Percentiles rank a stretch among this genome's conserved stretches.
Conservation (phyloP, 2,113 vertebrate species). For the Salvelinus fontinalis region DNA sequence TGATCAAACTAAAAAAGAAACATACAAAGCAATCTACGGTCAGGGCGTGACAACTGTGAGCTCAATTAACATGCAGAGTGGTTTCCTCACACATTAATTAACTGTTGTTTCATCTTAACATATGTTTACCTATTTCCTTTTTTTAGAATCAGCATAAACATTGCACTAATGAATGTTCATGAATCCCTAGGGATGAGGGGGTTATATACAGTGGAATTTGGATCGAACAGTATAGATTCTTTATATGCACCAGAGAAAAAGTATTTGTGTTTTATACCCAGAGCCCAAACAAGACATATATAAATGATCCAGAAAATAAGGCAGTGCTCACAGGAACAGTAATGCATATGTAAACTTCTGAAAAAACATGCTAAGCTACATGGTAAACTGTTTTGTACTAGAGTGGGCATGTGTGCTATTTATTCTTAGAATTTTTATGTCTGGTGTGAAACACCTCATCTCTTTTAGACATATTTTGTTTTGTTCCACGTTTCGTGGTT, state of each 20-base stretch:
- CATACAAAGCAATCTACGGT: too few species aligned
- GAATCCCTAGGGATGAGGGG: constrained; percentile 3
- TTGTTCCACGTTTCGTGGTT: not conserved
- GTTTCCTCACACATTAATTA: not conserved
- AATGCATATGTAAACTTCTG: constrained; percentile 7
- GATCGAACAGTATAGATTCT: constrained; percentile 29
- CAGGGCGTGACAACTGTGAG: not conserved
- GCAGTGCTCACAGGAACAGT: constrained; percentile 9
- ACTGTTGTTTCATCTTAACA: constrained; percentile 17
- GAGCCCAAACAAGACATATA: constrained; percentile 13
- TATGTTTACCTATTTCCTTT: constrained; percentile 20
- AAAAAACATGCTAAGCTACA: constrained; percentile 2
- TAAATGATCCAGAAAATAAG: not conserved
- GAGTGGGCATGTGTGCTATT: constrained; percentile 1
- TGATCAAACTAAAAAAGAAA: too few species aligned
- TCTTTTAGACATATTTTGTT: not conserved
- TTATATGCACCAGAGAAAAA: constrained; percentile 3
- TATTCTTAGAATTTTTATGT: constrained; percentile 1
- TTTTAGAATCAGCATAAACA: not conserved
- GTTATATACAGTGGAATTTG: constrained; percentile 3
- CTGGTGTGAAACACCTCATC: not conserved
- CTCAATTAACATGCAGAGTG: not conserved
- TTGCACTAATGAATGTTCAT: constrained; percentile 7
- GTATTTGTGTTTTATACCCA: constrained; percentile 2
- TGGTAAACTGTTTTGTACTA: not conserved